A percentile compares a stretch with the other conserved stretches of the same genome.
These are phyloP conservation scores for Zaprionus camerounensis DNA, from an alignment of 1,140 invertebrate species.

Conservation along the genomic window DNA sequence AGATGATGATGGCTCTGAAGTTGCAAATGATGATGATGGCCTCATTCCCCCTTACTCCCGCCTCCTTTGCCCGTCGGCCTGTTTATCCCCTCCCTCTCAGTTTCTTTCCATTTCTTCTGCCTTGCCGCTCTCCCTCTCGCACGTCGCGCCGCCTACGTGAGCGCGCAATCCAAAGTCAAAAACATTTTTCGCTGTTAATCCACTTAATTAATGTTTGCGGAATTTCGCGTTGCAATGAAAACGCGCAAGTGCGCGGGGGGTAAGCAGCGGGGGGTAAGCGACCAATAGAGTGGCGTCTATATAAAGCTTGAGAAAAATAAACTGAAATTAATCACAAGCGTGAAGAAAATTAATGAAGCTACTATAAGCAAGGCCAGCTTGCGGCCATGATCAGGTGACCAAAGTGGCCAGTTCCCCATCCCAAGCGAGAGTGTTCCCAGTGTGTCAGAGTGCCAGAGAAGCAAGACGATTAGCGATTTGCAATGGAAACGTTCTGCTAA, in stretches of 20 bases:
- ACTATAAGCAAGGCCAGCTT: neutral
- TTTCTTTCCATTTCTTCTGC: neutral
- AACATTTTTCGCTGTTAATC: conserved; percentile 61
- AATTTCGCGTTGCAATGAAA: conserved; percentile 39
- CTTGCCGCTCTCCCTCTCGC: neutral
- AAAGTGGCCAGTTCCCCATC: neutral
- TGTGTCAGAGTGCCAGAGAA: too few relatives aligned
- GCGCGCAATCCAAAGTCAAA: conserved; percentile 57
- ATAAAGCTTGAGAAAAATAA: conserved; percentile 6
- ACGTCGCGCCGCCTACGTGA: conserved; percentile 4
- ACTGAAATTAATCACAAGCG: conserved; percentile 41
- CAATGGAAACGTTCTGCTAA: neutral
- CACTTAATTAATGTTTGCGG: conserved; percentile 72
- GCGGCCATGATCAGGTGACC: neutral
- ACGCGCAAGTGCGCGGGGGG: neutral
- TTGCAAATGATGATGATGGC: conserved; percentile 27
- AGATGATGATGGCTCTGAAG: conserved; percentile 5
- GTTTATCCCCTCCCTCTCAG: neutral
- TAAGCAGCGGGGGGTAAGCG: neutral
- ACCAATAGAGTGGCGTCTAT: neutral
- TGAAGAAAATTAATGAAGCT: conserved; percentile 4
- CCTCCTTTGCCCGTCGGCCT: too few relatives aligned
- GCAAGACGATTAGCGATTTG: neutral
- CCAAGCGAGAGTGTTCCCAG: neutral
- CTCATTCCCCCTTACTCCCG: neutral